Percentiles rank a stretch among this genome's conserved stretches.
Conservation (phyloP, 2,113 vertebrate species). For the Syngnathoides biaculeatus region DNA sequence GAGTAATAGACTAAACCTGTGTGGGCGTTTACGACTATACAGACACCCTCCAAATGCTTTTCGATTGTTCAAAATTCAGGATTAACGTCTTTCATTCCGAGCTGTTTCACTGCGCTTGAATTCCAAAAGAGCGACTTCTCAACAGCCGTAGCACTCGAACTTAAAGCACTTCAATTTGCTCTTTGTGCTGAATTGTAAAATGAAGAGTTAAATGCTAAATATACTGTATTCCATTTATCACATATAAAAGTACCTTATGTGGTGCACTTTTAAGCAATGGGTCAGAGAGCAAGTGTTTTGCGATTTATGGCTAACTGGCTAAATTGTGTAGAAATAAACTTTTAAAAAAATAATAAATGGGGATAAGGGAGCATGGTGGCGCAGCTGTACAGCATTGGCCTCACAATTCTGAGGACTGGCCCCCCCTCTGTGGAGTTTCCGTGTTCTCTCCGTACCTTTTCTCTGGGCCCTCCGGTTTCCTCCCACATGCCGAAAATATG, state of each 20-base stretch:
- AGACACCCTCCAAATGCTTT: constrained; percentile 28
- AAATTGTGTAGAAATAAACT: too few species aligned
- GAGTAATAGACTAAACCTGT: constrained; percentile 47
- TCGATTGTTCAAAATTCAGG: constrained; percentile 16
- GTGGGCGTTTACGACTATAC: constrained; percentile 36
- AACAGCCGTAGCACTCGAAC: background rate
- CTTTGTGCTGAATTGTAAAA: background rate
- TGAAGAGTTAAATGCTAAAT: background rate
- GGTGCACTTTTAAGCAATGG: too few species aligned
- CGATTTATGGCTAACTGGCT: too few species aligned
- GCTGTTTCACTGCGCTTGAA: constrained; percentile 34
- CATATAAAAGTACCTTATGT: background rate
- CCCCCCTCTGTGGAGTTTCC: too few species aligned
- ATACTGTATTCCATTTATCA: background rate
- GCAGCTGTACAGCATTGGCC: too few species aligned
- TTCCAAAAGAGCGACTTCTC: constrained; percentile 1
- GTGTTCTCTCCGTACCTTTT: too few species aligned
- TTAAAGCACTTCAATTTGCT: background rate
- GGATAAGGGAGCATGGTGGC: too few species aligned
- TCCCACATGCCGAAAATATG: too few species aligned
- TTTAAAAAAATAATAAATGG: too few species aligned
- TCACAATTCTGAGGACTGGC: too few species aligned
- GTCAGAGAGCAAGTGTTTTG: too few species aligned
- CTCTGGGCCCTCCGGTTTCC: too few species aligned
- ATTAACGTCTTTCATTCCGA: constrained; percentile 30